Evolutionary conservation across 2,888 invertebrate genomes (phyloP).

Genomic region (Apamea epomidion): DNA sequence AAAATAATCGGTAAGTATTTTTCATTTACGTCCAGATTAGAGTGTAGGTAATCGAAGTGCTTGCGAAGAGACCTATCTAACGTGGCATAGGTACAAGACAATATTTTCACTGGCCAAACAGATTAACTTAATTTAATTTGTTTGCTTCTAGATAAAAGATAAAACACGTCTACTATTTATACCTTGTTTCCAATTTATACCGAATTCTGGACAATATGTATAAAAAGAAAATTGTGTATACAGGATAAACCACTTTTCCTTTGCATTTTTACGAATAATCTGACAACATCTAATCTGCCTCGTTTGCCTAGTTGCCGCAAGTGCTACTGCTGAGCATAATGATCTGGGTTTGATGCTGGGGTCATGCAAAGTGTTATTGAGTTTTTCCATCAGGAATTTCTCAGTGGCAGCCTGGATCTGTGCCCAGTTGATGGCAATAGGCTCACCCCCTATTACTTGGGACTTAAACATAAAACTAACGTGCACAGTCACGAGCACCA

Average conservation of each 20-base stretch:
- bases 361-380: background rate
- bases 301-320: background rate
- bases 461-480: background rate
- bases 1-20: background rate
- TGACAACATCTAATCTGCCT: background rate
- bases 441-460: background rate
- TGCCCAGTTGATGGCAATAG: background rate
- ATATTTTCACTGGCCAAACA: conserved; percentile 49
- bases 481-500: no score
- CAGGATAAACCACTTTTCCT: conserved; percentile 4
- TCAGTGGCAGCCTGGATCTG: background rate
- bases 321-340: background rate
- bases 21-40: conserved; percentile 9
- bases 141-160: conserved; percentile 45
- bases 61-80: background rate
- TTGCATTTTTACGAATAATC: background rate
- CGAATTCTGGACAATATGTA: background rate
- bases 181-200: conserved; percentile 5
- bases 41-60: conserved; percentile 1
- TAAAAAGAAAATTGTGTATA: conserved; percentile 15
- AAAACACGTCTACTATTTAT: conserved; percentile 39
- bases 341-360: background rate
- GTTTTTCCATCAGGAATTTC: background rate
- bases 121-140: conserved; percentile 36
- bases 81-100: conserved; percentile 1